These are phyloP conservation scores for Platygyra sinensis DNA, from an alignment of 64 coral and sea anemone genomes.

Conservation along the genomic window DNA sequence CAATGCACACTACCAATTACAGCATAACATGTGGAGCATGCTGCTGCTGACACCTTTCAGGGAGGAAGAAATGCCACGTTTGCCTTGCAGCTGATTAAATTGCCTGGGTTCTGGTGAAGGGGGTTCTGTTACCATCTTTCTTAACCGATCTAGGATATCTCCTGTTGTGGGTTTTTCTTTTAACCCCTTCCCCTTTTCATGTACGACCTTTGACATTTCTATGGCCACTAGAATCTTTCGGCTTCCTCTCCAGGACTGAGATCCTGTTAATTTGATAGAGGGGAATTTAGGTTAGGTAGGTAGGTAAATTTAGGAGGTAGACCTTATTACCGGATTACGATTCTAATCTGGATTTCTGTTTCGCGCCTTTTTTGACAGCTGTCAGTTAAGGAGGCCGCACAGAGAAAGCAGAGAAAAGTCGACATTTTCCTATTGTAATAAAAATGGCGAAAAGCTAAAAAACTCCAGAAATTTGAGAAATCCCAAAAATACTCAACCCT, in stretches of 20 bases:
- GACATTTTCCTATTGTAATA: too few relatives aligned
- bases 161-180: not conserved
- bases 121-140: not conserved
- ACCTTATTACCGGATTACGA: too few relatives aligned
- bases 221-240: not conserved
- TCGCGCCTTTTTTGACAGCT: too few relatives aligned
- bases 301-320: too few relatives aligned
- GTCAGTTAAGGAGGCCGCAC: too few relatives aligned
- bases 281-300: not conserved
- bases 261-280: not conserved
- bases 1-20: constrained; percentile 56
- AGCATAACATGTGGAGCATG: constrained; percentile 38
- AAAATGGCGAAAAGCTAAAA: too few relatives aligned
- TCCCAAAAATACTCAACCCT: too few relatives aligned
- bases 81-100: not conserved
- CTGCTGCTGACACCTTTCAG: constrained; percentile 22
- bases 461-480: too few relatives aligned
- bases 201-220: not conserved
- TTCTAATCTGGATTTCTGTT: too few relatives aligned
- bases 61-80: not conserved
- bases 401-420: too few relatives aligned
- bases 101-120: too few relatives aligned
- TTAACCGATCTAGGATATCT: not conserved
- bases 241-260: not conserved
- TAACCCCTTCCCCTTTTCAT: not conserved